Conservation (phyloP, 2,797 vertebrate genomes). For the Onychomys torridus region DNA sequence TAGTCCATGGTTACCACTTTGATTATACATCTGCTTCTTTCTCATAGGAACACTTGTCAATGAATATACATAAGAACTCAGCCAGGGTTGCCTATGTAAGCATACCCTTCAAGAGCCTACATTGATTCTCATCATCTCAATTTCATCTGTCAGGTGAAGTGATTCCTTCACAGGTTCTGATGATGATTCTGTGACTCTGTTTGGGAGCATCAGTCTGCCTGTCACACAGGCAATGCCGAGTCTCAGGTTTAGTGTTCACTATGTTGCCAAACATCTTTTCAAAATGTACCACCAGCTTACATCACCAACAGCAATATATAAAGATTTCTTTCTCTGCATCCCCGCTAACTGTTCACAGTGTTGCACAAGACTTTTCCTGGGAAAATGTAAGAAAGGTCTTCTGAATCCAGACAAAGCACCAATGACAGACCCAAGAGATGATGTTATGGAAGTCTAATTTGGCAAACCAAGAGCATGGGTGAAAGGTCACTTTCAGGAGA, state of each 20-base stretch:
- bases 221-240: background rate
- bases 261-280: background rate
- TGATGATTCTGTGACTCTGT: background rate
- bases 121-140: background rate
- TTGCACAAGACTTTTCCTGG: background rate
- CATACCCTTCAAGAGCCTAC: background rate
- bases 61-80: background rate
- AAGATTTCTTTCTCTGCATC: background rate
- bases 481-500: background rate
- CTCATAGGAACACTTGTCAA: background rate
- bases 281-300: background rate
- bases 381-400: background rate
- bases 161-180: background rate
- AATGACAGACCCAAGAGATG: background rate
- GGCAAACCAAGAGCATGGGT: background rate
- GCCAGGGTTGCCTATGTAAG: background rate
- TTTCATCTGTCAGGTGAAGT: background rate
- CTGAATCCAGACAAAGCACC: background rate
- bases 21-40: background rate
- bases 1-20: background rate
- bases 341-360: background rate
- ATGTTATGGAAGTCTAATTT: background rate
- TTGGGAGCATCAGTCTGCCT: background rate
- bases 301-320: background rate
- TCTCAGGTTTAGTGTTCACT: background rate